Base-by-base conservation (phyloP, 2,113 vertebrate species). In the Calidris pygmaea region DNA sequence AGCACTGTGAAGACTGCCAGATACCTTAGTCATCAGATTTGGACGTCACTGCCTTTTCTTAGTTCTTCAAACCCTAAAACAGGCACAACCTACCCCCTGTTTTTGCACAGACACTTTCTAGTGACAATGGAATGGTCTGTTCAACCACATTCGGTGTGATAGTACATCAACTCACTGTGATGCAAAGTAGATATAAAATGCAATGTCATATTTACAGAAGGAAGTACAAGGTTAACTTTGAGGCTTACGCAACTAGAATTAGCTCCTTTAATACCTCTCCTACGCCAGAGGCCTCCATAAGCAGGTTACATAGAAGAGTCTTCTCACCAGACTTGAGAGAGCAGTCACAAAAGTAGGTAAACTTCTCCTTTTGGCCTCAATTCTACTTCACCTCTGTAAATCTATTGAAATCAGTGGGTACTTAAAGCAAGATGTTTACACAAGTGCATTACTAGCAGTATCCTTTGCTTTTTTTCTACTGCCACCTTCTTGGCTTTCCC, bases 21-120 rank as follows among this genome's bases (percentile, higher is more conserved):
- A 91, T 63, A 91, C 70, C 75, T 96, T 32, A 85, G 89, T 93
- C 96, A 96, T 53, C 93, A 90, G 94, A 90, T 75, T 56, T 48
- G 47, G 87, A 77, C 14, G 24, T 97, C 95, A 94, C 59, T 50
- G 83, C 59, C 95, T 93, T 89, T 81, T 79, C 83, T 93, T 91
- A 94, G 68, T 19, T 82, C 94, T 95, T 87, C 83, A 75, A 63
- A 89, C 76, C 72, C 90, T 78, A 74, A 84, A 43, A 55, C 79
- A 95, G 89, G 88, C 10, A 14, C 67, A 80, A 83, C 45, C 81
- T 87, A 70, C 76, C 8, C 8, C 29, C 82, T 60, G 21, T 70
- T 94, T 94, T 93, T 91, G 60, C 27, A 30, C 85, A 95, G 88
- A 56, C 83, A 74, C 59, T 32, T 91, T 71, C 75, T 43, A 91